Conservation (phyloP, 1,140 invertebrate species). For the Drosophila lacteicornis region DNA sequence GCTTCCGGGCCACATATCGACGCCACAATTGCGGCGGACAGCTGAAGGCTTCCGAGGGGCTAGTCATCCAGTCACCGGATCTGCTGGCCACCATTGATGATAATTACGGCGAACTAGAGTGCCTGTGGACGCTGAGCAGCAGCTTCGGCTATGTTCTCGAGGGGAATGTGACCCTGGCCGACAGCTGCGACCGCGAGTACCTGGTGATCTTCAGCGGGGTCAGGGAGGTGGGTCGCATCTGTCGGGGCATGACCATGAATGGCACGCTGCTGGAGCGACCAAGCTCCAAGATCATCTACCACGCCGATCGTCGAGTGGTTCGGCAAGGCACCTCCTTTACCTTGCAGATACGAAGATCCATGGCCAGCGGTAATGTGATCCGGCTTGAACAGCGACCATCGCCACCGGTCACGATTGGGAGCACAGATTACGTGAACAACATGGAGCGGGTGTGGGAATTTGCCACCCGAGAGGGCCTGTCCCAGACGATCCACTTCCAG, state of each 20-base stretch:
- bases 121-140: slow-evolving; percentile 41
- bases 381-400: slow-evolving; percentile 6
- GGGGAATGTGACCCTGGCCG: slow-evolving; percentile 54
- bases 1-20: slow-evolving; percentile 46
- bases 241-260: slow-evolving; percentile 39
- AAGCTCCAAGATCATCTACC: slow-evolving; percentile 43
- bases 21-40: slow-evolving; percentile 61
- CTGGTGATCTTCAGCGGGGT: slow-evolving; percentile 15
- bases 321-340: slow-evolving; percentile 33
- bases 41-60: slow-evolving; percentile 28
- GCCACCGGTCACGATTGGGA: slow-evolving; percentile 32
- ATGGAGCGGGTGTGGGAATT: slow-evolving; percentile 93
- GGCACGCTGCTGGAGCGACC: slow-evolving; percentile 7
- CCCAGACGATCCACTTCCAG: slow-evolving; percentile 86
- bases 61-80: slow-evolving; percentile 25
- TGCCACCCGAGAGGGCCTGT: slow-evolving; percentile 86
- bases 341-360: not conserved
- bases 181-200: slow-evolving; percentile 71
- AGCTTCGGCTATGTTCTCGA: slow-evolving; percentile 29
- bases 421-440: slow-evolving; percentile 85
- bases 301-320: slow-evolving; percentile 19
- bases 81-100: not conserved
- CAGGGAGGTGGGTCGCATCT: slow-evolving; percentile 28
- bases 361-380: not conserved
- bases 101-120: slow-evolving; percentile 52